These are phyloP conservation scores for Patiria pectinifera DNA, from an alignment of 53 echinoderm and acorn worm species.

Conservation along the genomic window DNA sequence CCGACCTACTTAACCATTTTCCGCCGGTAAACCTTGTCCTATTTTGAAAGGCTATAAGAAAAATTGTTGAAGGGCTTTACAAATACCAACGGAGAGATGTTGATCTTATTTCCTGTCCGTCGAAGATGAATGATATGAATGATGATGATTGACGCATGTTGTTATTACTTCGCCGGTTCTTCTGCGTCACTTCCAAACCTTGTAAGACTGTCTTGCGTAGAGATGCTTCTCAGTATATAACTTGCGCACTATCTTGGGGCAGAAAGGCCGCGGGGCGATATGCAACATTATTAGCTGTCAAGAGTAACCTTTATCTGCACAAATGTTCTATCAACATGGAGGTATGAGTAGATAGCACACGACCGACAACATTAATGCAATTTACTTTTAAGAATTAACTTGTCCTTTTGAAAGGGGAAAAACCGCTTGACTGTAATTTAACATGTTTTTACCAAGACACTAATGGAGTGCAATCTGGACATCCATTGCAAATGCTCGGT, in stretches of 20 bases:
- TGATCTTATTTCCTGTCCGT: not conserved
- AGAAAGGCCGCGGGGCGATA: too few species aligned
- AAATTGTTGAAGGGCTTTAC: not conserved
- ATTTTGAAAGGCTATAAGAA: not conserved
- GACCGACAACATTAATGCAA: too few species aligned
- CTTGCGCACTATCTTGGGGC: not conserved
- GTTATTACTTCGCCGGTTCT: not conserved
- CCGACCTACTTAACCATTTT: not conserved
- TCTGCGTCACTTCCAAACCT: not conserved
- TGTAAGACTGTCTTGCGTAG: not conserved
- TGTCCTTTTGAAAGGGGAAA: too few species aligned
- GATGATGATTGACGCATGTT: constrained; percentile 8
- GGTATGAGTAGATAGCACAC: too few species aligned
- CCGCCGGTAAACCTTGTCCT: not conserved
- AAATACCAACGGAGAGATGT: not conserved
- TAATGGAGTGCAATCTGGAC: too few species aligned
- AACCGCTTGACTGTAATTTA: too few species aligned
- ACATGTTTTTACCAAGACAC: too few species aligned
- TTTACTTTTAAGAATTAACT: too few species aligned
- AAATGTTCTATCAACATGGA: too few species aligned
- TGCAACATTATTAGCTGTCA: too few species aligned
- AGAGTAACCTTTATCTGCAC: too few species aligned
- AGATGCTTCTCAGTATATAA: not conserved
- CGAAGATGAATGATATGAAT: not conserved
- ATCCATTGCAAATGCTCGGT: too few species aligned